Conservation (phyloP, 2,888 invertebrate species). For the Theretra japonica region DNA sequence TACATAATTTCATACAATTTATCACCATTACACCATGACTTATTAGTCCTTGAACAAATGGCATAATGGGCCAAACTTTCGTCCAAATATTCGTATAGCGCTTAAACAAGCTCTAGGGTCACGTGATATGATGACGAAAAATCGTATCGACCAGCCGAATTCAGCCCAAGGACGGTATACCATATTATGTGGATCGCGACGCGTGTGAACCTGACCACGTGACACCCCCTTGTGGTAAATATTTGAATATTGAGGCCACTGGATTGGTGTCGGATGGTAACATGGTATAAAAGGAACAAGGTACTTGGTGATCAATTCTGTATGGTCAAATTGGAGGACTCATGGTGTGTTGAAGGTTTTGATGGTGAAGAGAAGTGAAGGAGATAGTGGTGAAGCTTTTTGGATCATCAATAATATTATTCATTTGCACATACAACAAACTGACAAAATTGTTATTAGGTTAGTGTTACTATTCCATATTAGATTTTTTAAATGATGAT, state of each 20-base stretch:
- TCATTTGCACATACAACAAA: too few relatives aligned
- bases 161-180: slow-evolving; percentile 3
- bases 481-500: too few relatives aligned
- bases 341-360: too few relatives aligned
- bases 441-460: too few relatives aligned
- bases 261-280: not conserved
- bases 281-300: not conserved
- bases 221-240: not conserved
- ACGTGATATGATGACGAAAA: slow-evolving; percentile 25
- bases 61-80: not conserved
- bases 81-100: not conserved
- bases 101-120: slow-evolving; percentile 9
- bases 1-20: too few relatives aligned
- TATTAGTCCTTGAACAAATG: not conserved
- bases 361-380: too few relatives aligned
- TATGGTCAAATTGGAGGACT: too few relatives aligned
- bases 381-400: too few relatives aligned
- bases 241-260: not conserved
- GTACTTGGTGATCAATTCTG: too few relatives aligned
- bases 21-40: too few relatives aligned
- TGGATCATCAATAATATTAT: too few relatives aligned
- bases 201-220: slow-evolving; percentile 15
- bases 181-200: not conserved
- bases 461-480: too few relatives aligned
- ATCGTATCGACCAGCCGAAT: slow-evolving; percentile 16